Evolutionary conservation across 64 coral and sea anemone species (phyloP).

Genomic region (Stichodactyla mertensii): DNA sequence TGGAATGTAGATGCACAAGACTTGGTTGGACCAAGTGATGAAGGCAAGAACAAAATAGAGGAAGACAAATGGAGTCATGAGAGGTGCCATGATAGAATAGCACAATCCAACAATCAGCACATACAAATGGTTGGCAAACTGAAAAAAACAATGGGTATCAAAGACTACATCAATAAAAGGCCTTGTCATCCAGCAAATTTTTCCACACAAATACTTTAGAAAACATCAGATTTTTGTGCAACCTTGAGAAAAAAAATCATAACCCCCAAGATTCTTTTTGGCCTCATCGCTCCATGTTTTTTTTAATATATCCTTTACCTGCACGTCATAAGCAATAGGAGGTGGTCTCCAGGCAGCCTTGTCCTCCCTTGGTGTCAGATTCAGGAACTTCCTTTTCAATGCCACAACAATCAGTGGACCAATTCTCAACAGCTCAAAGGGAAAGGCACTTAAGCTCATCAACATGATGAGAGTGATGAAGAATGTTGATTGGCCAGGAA

Average conservation of each 20-base stretch:
- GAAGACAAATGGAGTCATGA: conserved; percentile 79
- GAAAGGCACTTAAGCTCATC: conserved; percentile 46
- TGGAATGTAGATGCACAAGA: conserved; percentile 88
- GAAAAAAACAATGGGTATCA: background rate
- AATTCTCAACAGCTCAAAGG: conserved; percentile 70
- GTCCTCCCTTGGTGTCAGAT: conserved; percentile 68
- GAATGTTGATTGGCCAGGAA: conserved; percentile 80
- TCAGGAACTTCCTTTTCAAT: conserved; percentile 79
- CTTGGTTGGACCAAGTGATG: conserved; percentile 80
- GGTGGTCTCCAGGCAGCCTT: conserved; percentile 73
- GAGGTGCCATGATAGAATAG: conserved; percentile 84
- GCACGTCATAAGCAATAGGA: conserved; percentile 47
- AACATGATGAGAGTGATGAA: conserved; percentile 89
- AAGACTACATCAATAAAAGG: background rate
- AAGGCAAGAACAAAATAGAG: conserved; percentile 82
- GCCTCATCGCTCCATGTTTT: too few species aligned
- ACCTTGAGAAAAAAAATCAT: too few species aligned
- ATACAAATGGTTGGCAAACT: conserved; percentile 83
- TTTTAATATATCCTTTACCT: background rate
- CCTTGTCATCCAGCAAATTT: background rate
- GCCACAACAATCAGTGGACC: conserved; percentile 64
- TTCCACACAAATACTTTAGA: too few species aligned
- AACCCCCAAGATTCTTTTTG: too few species aligned
- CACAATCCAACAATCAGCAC: conserved; percentile 69
- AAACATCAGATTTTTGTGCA: too few species aligned